These are phyloP conservation scores for Smithornis capensis DNA, from an alignment of 2,113 vertebrate species.

Conservation along the genomic window DNA sequence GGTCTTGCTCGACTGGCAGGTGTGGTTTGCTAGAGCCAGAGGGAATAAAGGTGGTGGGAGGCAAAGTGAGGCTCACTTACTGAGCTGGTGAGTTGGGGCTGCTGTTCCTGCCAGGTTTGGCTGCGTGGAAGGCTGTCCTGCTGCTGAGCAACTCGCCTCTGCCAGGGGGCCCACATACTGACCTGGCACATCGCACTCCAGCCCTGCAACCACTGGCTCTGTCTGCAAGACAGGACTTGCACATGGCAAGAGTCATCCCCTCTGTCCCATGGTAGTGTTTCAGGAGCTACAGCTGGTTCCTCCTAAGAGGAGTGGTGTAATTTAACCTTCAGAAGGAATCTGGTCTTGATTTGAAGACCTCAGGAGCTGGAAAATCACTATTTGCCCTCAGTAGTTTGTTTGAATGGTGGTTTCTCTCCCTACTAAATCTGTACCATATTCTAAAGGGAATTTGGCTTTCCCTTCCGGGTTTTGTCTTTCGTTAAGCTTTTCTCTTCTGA, in stretches of 20 bases:
- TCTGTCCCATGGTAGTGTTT: not conserved
- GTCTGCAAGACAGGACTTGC: not conserved
- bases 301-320: not conserved
- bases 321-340: not conserved
- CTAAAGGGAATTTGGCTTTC: not conserved
- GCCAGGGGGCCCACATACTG: not conserved
- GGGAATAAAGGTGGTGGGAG: not conserved
- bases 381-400: conserved; percentile 8
- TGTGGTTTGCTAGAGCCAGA: not conserved
- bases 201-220: not conserved
- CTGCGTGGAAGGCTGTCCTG: not conserved
- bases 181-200: accelerated
- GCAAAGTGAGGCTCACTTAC: not conserved
- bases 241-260: not conserved
- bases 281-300: not conserved
- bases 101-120: not conserved
- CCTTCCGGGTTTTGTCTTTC: not conserved
- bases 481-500: not conserved
- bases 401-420: conserved; percentile 38
- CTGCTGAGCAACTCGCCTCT: not conserved
- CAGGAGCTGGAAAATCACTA: conserved; percentile 10
- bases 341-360: conserved; percentile 53
- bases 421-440: conserved; percentile 14
- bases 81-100: not conserved
- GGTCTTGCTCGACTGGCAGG: not conserved